phyloP scores from a whole-genome alignment of 2,797 vertebrate species.

The Naso thynnoides region DNA sequence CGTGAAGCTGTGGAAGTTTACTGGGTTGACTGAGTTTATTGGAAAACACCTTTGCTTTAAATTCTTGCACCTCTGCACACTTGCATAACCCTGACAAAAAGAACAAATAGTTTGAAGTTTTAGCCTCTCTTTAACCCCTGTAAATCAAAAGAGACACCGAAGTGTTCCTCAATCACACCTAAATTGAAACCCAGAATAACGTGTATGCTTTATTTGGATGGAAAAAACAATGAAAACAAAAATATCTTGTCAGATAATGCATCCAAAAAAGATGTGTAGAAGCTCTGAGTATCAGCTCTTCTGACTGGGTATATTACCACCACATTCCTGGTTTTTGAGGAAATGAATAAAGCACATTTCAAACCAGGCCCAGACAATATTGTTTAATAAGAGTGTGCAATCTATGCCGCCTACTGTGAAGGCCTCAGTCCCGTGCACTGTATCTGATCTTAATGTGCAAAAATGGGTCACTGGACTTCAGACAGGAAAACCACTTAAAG shows the following conservation, averaged over 20 bases:
- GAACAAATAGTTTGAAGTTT: background rate
- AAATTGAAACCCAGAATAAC: background rate
- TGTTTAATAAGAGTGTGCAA: background rate
- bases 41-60: constrained; percentile 42
- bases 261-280: background rate
- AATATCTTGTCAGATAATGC: background rate
- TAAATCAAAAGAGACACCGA: constrained; percentile 11
- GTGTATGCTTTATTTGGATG: background rate
- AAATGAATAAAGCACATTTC: background rate
- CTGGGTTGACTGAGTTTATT: constrained; percentile 33
- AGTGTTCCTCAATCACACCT: background rate
- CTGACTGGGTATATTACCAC: background rate
- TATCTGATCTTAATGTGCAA: constrained; percentile 10
- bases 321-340: background rate
- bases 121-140: background rate
- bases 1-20: constrained; percentile 3
- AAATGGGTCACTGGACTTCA: constrained; percentile 32
- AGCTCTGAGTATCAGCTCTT: background rate
- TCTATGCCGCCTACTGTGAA: constrained; percentile 3
- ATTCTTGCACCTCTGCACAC: constrained; percentile 36
- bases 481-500: constrained; percentile 20
- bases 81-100: constrained; percentile 1
- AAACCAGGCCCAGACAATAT: background rate
- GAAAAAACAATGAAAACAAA: background rate
- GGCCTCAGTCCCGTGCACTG: background rate